These are phyloP conservation scores for Wiebesia pumilae DNA, from an alignment of 1,140 invertebrate genomes.

Conservation along the genomic window DNA sequence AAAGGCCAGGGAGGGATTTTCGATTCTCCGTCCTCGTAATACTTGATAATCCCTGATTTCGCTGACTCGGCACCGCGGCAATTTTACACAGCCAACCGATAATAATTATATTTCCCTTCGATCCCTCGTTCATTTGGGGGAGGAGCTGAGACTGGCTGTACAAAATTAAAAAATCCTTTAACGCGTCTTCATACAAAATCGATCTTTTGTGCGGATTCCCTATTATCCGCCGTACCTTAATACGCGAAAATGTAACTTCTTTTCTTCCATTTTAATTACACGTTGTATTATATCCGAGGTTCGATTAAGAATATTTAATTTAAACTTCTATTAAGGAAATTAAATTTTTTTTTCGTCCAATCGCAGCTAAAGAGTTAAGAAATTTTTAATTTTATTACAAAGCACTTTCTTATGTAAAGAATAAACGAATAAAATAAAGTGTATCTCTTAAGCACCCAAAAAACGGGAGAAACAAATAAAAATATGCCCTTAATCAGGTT, in stretches of 20 bases:
- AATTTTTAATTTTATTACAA: neutral
- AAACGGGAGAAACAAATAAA: neutral
- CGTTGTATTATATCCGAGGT: neutral
- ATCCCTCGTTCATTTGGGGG: conserved; percentile 10
- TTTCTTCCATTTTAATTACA: neutral
- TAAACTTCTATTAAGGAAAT: conserved; percentile 12
- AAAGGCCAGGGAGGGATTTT: conserved; percentile 42
- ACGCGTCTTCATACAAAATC: conserved; percentile 30
- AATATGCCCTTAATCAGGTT: neutral
- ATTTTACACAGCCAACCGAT: conserved; percentile 46
- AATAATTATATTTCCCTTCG: conserved; percentile 47
- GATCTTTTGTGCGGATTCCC: conserved; percentile 13
- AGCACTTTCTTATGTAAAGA: neutral
- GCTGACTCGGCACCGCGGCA: conserved; percentile 46
- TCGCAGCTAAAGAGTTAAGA: neutral
- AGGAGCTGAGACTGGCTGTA: conserved; percentile 5
- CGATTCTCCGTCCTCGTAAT: conserved; percentile 50
- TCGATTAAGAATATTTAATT: neutral
- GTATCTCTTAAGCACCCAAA: neutral
- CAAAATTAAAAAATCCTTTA: conserved; percentile 49
- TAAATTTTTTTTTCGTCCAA: neutral
- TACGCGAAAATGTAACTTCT: conserved; percentile 3
- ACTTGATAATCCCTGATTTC: conserved; percentile 54
- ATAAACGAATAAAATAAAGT: neutral
- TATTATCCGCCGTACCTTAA: conserved; percentile 4